These are phyloP conservation scores for Microtus pennsylvanicus DNA, from an alignment of 2,113 vertebrate species.

Conservation along the genomic window DNA sequence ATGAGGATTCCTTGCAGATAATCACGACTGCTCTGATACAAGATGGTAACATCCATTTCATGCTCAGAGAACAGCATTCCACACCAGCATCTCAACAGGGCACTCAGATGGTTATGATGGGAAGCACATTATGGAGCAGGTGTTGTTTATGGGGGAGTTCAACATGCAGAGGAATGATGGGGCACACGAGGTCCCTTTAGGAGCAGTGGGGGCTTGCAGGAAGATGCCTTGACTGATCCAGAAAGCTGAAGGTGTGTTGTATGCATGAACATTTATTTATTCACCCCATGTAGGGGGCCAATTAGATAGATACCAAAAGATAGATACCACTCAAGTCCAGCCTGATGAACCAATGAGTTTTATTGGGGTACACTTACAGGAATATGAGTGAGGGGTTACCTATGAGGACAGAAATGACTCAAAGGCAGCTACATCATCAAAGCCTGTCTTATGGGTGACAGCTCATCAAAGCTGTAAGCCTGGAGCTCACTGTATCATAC, in stretches of 20 bases:
- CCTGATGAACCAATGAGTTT: neutral
- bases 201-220: neutral
- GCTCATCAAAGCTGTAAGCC: neutral
- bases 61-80: neutral
- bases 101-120: neutral
- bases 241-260: neutral
- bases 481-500: neutral
- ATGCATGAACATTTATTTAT: neutral
- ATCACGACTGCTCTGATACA: neutral
- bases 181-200: neutral
- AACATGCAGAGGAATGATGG: neutral
- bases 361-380: neutral
- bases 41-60: neutral
- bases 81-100: neutral
- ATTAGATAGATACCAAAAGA: neutral
- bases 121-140: too few species aligned
- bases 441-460: neutral
- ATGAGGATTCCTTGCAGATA: neutral
- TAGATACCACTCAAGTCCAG: neutral
- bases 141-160: neutral
- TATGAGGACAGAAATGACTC: neutral
- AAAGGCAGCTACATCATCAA: neutral
- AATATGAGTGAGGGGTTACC: neutral
- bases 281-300: neutral
- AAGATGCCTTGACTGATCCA: fast-evolving